Base-by-base conservation (phyloP, 53 echinoderm and acorn worm genomes). In the Hippasteria phrygiana region DNA sequence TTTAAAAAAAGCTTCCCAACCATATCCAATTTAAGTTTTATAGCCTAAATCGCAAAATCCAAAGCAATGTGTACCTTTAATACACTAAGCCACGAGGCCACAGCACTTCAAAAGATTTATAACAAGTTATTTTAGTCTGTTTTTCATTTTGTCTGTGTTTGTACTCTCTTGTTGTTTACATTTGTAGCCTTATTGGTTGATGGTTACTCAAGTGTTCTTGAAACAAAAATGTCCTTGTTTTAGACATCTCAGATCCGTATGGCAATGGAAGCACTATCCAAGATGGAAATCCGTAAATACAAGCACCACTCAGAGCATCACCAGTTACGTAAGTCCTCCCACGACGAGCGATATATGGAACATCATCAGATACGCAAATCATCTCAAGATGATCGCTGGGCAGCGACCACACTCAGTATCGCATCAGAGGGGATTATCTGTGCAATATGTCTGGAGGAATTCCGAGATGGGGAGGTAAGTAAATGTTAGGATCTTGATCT, bases 391-490 rank as follows among this genome's bases (percentile, higher is more conserved):
- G 91, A 94, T 36, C 51, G 91, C 51, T 84, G 93, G 89, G 89
- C 91, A 70, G 89, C 91, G 5, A 91, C 94, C 37, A 95, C 95
- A 14, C 93, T 93, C 48, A 95, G 95, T 65, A 93, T 95, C 26
- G 90, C 92, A 2, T 95, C 95, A 0, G 95, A 95, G 50, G 88
- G 95, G 8, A 93, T 89, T 38, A 62, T 88, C 74, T 95, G 94
- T 85, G 96, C 97, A 32, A 97, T 97, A 36, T 97, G 97, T 88
- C 90, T 96, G 77, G 97, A 97, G 84, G 96, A 97, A 76, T 96
- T 96, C 79, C 83, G 87, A 74, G 97, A 97, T 29, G 97, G 97
- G 37, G 97, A 97, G 91, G 97, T 97, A 74, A 56, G 92, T 78
- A 27, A n/a, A 33, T 28, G 26, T n/a, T 59, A 26, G 1, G 16